Evolutionary conservation across 2,797 vertebrate genomes (phyloP).

Genomic region (Florisuga fusca): DNA sequence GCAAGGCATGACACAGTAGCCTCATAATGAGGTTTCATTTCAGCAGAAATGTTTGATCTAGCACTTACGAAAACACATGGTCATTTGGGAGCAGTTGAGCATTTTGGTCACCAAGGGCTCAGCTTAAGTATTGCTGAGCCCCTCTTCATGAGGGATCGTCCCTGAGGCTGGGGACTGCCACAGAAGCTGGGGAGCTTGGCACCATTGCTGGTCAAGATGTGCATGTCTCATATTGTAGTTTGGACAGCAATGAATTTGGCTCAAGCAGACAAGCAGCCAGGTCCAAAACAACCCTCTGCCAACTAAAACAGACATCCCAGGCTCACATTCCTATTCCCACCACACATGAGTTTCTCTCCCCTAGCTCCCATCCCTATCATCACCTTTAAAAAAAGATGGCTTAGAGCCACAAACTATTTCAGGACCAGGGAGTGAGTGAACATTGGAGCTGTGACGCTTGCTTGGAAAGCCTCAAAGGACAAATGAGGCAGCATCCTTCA

Average conservation of each 20-base stretch:
- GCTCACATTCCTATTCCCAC: not conserved
- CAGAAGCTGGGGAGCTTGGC: not conserved
- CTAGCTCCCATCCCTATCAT: slow-evolving; percentile 34
- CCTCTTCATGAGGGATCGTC: not conserved
- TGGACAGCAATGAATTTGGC: not conserved
- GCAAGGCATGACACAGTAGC: not conserved
- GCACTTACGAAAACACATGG: fast-evolving
- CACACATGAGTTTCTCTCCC: not conserved
- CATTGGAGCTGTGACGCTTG: not conserved
- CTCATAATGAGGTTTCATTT: not conserved
- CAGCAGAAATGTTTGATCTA: not conserved
- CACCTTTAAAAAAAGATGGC: slow-evolving; percentile 25
- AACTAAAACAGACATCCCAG: slow-evolving; percentile 34
- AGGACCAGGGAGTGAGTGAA: not conserved
- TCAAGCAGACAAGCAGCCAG: not conserved
- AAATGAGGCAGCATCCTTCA: not conserved
- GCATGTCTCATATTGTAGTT: not conserved
- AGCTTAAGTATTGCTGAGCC: not conserved
- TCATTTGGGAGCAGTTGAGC: not conserved
- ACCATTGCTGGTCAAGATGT: not conserved
- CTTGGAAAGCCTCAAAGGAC: not conserved
- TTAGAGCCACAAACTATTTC: slow-evolving; percentile 15
- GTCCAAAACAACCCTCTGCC: slow-evolving; percentile 3
- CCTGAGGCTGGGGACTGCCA: not conserved
- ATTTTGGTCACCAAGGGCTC: not conserved